phyloP scores from a whole-genome alignment of 1,140 invertebrate genomes.

The Phymastichus coffea region DNA sequence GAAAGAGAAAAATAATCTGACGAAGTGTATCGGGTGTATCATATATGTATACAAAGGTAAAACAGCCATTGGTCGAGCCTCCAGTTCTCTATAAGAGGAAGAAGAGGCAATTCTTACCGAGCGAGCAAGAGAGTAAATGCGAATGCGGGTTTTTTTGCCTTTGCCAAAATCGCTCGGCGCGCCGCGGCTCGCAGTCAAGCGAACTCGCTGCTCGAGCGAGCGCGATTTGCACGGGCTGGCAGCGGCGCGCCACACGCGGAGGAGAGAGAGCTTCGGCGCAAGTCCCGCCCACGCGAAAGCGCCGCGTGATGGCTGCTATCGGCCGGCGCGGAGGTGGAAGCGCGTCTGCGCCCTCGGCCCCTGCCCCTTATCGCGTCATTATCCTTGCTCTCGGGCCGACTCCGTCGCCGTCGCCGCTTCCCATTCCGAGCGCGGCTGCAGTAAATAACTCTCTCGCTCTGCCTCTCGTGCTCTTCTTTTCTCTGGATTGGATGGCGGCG shows the following conservation, averaged over 20 bases:
- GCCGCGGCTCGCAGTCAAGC: too few species aligned
- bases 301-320: slow-evolving; percentile 54
- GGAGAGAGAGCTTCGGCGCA: too few species aligned
- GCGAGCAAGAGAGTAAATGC: too few species aligned
- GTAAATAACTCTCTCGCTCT: slow-evolving; percentile 15
- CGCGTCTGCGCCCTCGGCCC: slow-evolving; percentile 46
- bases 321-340: slow-evolving; percentile 52
- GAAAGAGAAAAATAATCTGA: neutral
- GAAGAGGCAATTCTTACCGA: neutral
- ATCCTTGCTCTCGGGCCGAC: slow-evolving; percentile 17
- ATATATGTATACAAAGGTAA: slow-evolving; percentile 2
- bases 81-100: too few species aligned
- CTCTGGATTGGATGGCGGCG: too few species aligned
- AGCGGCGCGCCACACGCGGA: too few species aligned
- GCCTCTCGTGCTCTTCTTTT: slow-evolving; percentile 21
- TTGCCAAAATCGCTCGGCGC: too few species aligned
- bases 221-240: too few species aligned
- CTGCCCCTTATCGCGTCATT: too few species aligned
- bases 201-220: too few species aligned
- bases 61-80: slow-evolving; percentile 10
- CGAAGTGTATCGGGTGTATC: neutral
- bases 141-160: too few species aligned
- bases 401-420: slow-evolving; percentile 9
- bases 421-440: neutral
- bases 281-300: slow-evolving; percentile 53